phyloP scores from a whole-genome alignment of 2,888 invertebrate genomes.

The Pyralis farinalis region DNA sequence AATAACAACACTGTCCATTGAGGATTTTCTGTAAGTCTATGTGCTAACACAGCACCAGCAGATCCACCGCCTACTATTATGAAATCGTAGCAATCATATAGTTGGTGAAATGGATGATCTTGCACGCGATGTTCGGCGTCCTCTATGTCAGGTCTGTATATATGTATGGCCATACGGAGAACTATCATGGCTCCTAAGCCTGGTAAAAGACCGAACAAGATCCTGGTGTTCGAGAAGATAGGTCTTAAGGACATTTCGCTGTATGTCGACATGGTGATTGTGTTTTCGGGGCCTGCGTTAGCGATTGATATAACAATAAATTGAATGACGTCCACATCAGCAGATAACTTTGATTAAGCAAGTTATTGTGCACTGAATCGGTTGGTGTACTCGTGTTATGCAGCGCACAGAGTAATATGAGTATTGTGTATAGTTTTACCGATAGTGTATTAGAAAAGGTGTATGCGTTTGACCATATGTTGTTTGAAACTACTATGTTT shows the following conservation, averaged over 20 bases:
- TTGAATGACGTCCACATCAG: constrained; percentile 33
- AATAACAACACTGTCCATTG: constrained; percentile 87
- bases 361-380: constrained; percentile 35
- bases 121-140: constrained; percentile 83
- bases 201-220: constrained; percentile 83
- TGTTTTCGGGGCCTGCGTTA: constrained; percentile 1
- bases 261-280: constrained; percentile 42
- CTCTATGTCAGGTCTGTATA: constrained; percentile 86
- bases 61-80: constrained; percentile 91
- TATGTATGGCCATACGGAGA: constrained; percentile 82
- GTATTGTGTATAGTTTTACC: background rate
- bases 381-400: constrained; percentile 26
- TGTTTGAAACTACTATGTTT: too few relatives aligned
- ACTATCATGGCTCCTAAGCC: constrained; percentile 83
- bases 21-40: constrained; percentile 87
- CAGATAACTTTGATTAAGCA: constrained; percentile 29
- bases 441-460: too few relatives aligned
- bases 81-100: constrained; percentile 87
- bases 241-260: constrained; percentile 45
- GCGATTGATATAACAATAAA: constrained; percentile 22
- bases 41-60: constrained; percentile 90
- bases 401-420: constrained; percentile 33
- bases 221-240: constrained; percentile 82
- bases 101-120: constrained; percentile 71
- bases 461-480: too few relatives aligned